Percentiles rank a stretch among this genome's conserved stretches.
Evolutionary conservation across 2,888 invertebrate genomes (phyloP).

Genomic region (Meteorus cinctellus): DNA sequence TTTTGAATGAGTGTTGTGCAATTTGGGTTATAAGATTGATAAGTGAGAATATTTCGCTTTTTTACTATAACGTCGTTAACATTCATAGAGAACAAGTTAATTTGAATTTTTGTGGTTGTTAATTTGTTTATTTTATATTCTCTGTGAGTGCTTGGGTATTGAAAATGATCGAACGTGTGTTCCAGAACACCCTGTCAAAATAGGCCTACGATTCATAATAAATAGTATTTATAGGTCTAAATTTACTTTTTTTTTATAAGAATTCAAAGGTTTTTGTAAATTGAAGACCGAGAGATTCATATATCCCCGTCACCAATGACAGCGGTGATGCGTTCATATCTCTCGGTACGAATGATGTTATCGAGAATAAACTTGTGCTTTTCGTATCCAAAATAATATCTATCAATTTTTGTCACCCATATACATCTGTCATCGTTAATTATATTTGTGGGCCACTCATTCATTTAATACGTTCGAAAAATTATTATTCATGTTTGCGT

Average conservation of each 20-base stretch:
- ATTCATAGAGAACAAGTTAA: neutral
- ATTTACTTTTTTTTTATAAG: constrained; percentile 18
- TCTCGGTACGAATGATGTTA: constrained; percentile 18
- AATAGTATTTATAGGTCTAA: constrained; percentile 35
- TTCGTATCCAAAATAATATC: constrained; percentile 39
- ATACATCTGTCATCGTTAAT: constrained; percentile 10
- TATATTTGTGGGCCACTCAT: neutral
- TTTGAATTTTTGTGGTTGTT: constrained; percentile 33
- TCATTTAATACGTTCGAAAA: neutral
- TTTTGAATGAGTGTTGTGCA: neutral
- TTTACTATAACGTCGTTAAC: neutral
- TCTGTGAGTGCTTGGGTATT: constrained; percentile 38
- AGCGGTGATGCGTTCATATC: neutral
- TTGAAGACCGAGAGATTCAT: constrained; percentile 27
- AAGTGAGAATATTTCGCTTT: neutral
- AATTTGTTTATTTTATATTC: constrained; percentile 31
- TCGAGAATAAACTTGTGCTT: constrained; percentile 34
- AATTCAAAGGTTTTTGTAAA: constrained; percentile 7
- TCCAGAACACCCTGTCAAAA: constrained; percentile 50
- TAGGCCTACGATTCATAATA: constrained; percentile 49
- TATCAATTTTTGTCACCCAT: constrained; percentile 21
- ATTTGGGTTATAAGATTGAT: neutral
- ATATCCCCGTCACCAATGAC: neutral
- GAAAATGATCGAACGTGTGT: constrained; percentile 45
- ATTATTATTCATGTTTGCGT: neutral